Percentiles rank a stretch among this genome's conserved stretches.
Evolutionary conservation across 2,797 vertebrate species (phyloP).

Genomic region (Micrastur ruficollis): DNA sequence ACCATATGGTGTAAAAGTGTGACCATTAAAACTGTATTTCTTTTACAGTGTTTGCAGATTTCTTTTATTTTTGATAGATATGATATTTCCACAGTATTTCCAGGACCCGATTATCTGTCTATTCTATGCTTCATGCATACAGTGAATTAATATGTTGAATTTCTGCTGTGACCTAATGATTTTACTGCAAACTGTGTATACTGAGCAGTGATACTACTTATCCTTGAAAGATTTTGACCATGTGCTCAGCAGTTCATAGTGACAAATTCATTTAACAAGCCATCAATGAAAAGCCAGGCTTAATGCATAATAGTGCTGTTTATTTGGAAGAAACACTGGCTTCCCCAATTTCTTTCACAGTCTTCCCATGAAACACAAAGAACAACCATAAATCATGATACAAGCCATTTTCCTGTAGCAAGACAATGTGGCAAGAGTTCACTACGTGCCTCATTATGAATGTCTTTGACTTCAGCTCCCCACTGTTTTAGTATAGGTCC

Average conservation of each 20-base stretch:
- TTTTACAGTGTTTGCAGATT: neutral
- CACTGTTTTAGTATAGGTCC: neutral
- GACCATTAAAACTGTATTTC: neutral
- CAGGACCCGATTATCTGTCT: conserved; percentile 50
- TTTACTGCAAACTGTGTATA: neutral
- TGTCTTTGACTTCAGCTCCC: neutral
- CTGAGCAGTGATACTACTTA: neutral
- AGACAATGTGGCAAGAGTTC: conserved; percentile 8
- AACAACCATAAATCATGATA: conserved; percentile 46
- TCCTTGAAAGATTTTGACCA: neutral
- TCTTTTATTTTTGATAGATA: neutral
- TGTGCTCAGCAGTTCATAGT: neutral
- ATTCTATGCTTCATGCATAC: neutral
- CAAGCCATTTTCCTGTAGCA: conserved; percentile 15
- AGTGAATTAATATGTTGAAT: conserved; percentile 9
- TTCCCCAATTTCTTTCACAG: conserved; percentile 53
- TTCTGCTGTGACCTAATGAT: conserved; percentile 10
- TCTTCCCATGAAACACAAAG: conserved; percentile 27
- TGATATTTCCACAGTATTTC: conserved; percentile 26
- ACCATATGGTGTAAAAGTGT: neutral
- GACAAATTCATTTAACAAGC: conserved; percentile 11
- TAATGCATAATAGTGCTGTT: neutral
- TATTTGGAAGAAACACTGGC: conserved; percentile 50
- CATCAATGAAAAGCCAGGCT: neutral
- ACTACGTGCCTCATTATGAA: neutral